Base-by-base conservation (phyloP, 2,797 vertebrate species). In the Myotis myotis region DNA sequence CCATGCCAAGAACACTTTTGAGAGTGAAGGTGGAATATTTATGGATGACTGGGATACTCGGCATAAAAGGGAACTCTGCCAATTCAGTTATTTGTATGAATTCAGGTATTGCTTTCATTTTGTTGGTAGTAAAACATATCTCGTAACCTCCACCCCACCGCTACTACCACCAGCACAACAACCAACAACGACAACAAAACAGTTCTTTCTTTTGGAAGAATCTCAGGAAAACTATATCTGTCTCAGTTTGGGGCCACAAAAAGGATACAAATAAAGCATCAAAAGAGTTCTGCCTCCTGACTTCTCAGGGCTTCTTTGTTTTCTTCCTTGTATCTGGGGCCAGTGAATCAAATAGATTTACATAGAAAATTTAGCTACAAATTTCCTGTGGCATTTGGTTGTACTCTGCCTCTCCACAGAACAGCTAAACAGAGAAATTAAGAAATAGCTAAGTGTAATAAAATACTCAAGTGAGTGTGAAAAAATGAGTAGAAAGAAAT, bases 341-440 rank as follows among this genome's bases (percentile, higher is more conserved):
- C 78, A 87, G 17, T 47, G 2, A 68, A 64, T 1, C 23, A 84
- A 38, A 47, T 25, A 38, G 5, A 0, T 70, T 53, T 62, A 20
- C 92, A 19, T 47, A 82, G 57, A 47, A 85, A 68, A 79, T 74
- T 15, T 64, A 74, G 47, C 44, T 60, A 64, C 47, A 71, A 53
- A 33, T 85, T 66, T 36, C 8, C 22, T 12, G 25, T 55, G 3
- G 2, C 76, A 53, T 75, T 84, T 87, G 76, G 16, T 53, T 70
- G 28, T 82, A 1, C 13, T 72, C n/a, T 64, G 6, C 12, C 15
- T 72, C 72, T 75, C 36, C 22, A 55, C 10, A 68, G 47, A 92
- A 78, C 11, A 79, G 76, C 53, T 36, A 75, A 92, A 64, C 15
- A 81, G n/a, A 70, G 3, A 91, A 89, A 19, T 87, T 83, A 87